Conservation (phyloP, 53 echinoderm and acorn worm species). For the Henricia sp. region DNA sequence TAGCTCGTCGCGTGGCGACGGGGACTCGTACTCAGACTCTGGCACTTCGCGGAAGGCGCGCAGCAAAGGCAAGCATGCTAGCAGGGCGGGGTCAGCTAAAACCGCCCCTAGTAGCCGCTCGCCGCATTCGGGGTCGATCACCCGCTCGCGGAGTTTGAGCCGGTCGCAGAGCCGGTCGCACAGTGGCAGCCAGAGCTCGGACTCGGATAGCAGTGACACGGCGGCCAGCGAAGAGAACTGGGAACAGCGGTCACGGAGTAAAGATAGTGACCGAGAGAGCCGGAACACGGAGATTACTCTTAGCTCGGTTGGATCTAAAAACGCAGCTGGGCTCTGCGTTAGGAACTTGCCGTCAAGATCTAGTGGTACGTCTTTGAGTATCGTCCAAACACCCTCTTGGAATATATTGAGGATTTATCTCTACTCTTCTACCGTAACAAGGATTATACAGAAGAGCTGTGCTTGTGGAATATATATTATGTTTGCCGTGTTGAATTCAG, state of each 20-base stretch:
- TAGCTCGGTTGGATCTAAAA: conserved; percentile 85
- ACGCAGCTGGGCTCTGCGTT: conserved; percentile 92
- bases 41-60: conserved; percentile 72
- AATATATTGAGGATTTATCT: conserved; percentile 29
- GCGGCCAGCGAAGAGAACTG: conserved; percentile 89
- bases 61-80: conserved; percentile 61
- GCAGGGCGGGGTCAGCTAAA: conserved; percentile 80
- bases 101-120: conserved; percentile 85
- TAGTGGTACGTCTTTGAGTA: conserved; percentile 74
- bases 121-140: conserved; percentile 87
- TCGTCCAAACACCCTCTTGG: not conserved
- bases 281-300: conserved; percentile 93
- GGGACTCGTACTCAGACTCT: conserved; percentile 75
- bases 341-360: conserved; percentile 95
- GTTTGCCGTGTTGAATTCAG: too few species aligned
- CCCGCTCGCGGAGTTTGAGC: conserved; percentile 86
- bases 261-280: conserved; percentile 96
- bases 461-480: too few species aligned
- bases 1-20: conserved; percentile 63
- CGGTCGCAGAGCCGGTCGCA: conserved; percentile 83
- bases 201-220: conserved; percentile 94
- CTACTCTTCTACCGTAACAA: too few species aligned
- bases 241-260: conserved; percentile 90
- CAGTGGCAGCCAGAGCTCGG: conserved; percentile 84
- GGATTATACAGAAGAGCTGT: too few species aligned